Conservation (phyloP, 2,888 invertebrate genomes). For the Thereva unica region DNA sequence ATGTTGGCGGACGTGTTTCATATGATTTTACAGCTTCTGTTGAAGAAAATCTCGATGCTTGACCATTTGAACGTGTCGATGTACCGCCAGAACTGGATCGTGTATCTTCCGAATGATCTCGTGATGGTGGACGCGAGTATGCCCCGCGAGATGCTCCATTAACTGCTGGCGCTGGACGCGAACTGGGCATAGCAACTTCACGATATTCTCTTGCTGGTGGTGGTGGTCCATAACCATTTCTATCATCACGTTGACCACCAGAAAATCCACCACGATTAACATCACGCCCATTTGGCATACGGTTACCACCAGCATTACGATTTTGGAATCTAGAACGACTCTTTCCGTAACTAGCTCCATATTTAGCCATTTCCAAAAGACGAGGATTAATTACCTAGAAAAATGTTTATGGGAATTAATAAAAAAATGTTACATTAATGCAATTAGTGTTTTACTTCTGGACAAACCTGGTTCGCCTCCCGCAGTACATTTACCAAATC, state of each 20-base stretch:
- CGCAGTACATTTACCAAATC: slow-evolving; percentile 89
- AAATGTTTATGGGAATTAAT: neutral
- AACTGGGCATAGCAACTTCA: neutral
- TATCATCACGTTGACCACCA: slow-evolving; percentile 37
- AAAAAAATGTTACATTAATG: neutral
- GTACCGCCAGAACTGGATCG: neutral
- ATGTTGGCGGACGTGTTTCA: neutral
- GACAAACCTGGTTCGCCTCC: slow-evolving; percentile 85
- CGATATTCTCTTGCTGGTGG: slow-evolving; percentile 24
- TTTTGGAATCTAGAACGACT: slow-evolving; percentile 45
- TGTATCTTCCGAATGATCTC: slow-evolving; percentile 10
- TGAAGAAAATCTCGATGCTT: slow-evolving; percentile 48
- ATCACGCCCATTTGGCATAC: slow-evolving; percentile 42
- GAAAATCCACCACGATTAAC: slow-evolving; percentile 38
- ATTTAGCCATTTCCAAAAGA: slow-evolving; percentile 71
- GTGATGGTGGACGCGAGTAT: slow-evolving; percentile 42
- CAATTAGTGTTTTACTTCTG: slow-evolving; percentile 31
- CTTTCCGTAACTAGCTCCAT: slow-evolving; percentile 49
- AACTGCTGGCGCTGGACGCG: neutral
- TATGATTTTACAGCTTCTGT: slow-evolving; percentile 10
- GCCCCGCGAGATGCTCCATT: slow-evolving; percentile 30
- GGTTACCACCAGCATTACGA: slow-evolving; percentile 40
- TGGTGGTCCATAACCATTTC: slow-evolving; percentile 20
- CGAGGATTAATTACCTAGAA: slow-evolving; percentile 80
- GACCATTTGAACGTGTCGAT: slow-evolving; percentile 46